phyloP scores from a whole-genome alignment of 1,140 invertebrate species.

The Drosophila bipectinata region DNA sequence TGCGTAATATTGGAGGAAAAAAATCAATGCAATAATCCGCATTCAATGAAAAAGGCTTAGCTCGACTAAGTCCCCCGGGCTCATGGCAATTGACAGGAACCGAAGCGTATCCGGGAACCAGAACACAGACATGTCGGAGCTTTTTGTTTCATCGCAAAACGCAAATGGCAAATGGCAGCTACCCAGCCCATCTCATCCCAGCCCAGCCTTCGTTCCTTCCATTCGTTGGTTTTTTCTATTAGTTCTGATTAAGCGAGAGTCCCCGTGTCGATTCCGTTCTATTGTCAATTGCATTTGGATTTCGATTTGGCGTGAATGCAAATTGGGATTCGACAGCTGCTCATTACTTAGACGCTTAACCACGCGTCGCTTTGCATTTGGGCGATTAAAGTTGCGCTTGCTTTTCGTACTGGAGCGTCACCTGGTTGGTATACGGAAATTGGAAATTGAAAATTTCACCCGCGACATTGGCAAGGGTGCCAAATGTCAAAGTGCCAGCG shows the following conservation, averaged over 20 bases:
- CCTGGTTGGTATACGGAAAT: conserved; percentile 57
- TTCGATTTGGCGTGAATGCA: conserved; percentile 51
- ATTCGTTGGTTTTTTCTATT: conserved; percentile 39
- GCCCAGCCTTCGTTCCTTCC: conserved; percentile 8
- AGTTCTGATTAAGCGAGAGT: conserved; percentile 57
- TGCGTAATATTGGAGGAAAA: conserved; percentile 52
- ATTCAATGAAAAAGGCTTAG: conserved; percentile 67
- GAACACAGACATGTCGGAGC: conserved; percentile 39
- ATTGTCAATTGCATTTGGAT: conserved; percentile 69
- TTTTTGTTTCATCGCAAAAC: conserved; percentile 55
- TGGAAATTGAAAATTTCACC: conserved; percentile 30
- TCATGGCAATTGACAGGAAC: conserved; percentile 68
- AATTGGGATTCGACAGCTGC: conserved; percentile 54
- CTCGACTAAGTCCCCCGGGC: conserved; percentile 52
- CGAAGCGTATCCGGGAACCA: conserved; percentile 38
- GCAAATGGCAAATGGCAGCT: conserved; percentile 25
- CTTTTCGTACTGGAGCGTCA: conserved; percentile 24
- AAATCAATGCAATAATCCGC: conserved; percentile 68
- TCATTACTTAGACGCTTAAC: conserved; percentile 76
- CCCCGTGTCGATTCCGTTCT: conserved; percentile 27
- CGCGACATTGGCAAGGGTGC: conserved; percentile 46
- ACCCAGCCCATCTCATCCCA: background rate
- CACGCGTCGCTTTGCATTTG: conserved; percentile 67
- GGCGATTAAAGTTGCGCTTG: conserved; percentile 62
- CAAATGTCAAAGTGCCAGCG: conserved; percentile 66